Percentiles rank a stretch among this genome's conserved stretches.
phyloP scores from a whole-genome alignment of 2,888 invertebrate species.

The Siphonodentalium dalli region DNA sequence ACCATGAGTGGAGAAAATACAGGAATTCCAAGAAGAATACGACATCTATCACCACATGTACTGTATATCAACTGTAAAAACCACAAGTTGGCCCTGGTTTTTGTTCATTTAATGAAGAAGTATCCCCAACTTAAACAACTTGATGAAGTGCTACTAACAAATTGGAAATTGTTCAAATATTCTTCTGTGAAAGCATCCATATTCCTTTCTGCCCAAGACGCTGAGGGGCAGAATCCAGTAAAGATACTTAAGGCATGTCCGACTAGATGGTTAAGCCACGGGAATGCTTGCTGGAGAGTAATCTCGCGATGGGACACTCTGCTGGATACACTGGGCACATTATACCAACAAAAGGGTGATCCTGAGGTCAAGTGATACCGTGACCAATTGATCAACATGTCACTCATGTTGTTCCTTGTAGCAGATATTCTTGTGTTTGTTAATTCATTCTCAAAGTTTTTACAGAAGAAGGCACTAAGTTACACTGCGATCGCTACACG shows the following conservation, averaged over 20 bases:
- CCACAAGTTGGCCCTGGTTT: conserved; percentile 22
- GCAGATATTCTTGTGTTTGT: no score
- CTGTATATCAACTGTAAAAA: conserved; percentile 26
- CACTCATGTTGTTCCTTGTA: no score
- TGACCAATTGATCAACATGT: no score
- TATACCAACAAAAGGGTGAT: no score
- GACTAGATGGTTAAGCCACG: conserved; percentile 14
- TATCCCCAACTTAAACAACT: conserved; percentile 9
- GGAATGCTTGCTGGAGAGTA: no score
- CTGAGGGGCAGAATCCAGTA: conserved; percentile 18
- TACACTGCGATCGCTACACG: no score
- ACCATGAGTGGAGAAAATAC: conserved; percentile 20
- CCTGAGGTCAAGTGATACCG: no score
- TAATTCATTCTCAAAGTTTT: no score
- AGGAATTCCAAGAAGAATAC: conserved; percentile 19
- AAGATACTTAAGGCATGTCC: conserved; percentile 15
- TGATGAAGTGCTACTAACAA: conserved; percentile 13
- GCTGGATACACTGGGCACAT: no score
- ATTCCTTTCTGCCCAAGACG: conserved; percentile 10
- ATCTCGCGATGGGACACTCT: no score
- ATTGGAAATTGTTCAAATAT: conserved; percentile 21
- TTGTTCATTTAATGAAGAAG: conserved; percentile 21
- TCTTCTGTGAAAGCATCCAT: conserved; percentile 15
- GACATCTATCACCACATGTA: conserved; percentile 10
- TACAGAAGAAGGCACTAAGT: no score